Base-by-base conservation (phyloP, 1,140 invertebrate species). In the Notospermus geniculatus region DNA sequence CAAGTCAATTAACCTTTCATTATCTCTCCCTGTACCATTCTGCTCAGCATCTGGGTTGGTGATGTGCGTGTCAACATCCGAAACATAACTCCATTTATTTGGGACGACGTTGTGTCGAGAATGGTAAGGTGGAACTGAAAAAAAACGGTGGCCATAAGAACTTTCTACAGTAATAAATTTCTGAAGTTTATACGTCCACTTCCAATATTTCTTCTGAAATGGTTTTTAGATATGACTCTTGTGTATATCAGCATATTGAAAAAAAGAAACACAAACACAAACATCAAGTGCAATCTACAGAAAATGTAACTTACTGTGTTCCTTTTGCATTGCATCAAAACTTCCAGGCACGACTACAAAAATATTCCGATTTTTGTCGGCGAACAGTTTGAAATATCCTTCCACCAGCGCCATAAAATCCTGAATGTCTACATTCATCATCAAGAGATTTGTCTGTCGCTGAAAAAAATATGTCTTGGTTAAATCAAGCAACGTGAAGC, bases 351-450 rank as follows among this genome's bases (percentile, higher is more conserved):
- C 32, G 32, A 36, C 32, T 15, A 36, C 32, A 15, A 36, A 36
- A 7, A 36, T 36, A 36, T 36, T 36, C 32, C 32, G 4, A 36
- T 36, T 36, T 36, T 36, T 36, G 58, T 79, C 74, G 17, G 78
- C 76, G 65, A 87, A 82, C 32, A 91, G 79, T 30, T 83, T 83
- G 73, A 87, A 89, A 75, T 91, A 91, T 55, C 92, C 91, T 65
- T 87, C 86, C 5, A 93, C 83, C 39, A 93, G 87, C 17, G 91
- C 81, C 22, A 91, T 88, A 75, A 93, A 87, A 77, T 94, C 91
- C 60, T 88, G 87, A 0, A 90, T 89, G 81, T 94, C 91, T 22
- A 88, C 83, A 70, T 91, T 91, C 72, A 93, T 89, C 82, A 93
- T 86, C n/a, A 85, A 86, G 61, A 92, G 84, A 55, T 85, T 84